These are phyloP conservation scores for Lasius platythorax DNA, from an alignment of 2,888 invertebrate genomes.

Conservation along the genomic window DNA sequence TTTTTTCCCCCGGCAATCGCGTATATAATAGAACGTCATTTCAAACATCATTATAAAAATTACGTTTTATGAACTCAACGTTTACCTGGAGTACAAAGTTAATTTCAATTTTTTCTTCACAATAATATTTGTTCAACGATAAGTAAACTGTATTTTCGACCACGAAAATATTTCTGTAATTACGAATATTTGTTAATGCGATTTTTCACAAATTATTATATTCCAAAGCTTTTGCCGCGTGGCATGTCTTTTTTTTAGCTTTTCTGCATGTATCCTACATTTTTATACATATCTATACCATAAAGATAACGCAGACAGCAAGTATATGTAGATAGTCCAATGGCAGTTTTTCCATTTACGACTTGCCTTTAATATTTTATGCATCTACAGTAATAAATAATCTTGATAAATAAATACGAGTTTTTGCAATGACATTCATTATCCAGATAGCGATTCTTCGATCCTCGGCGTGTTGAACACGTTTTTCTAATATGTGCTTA, in stretches of 20 bases:
- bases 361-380: conserved; percentile 22
- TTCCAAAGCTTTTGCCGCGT: not conserved
- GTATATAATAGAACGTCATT: no score
- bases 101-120: not conserved
- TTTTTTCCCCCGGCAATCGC: not conserved
- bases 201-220: not conserved
- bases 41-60: not conserved
- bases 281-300: not conserved
- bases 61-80: not conserved
- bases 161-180: not conserved
- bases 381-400: conserved; percentile 19
- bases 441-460: not conserved
- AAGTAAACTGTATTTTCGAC: not conserved
- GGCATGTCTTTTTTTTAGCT: not conserved
- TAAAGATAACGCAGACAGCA: not conserved
- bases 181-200: not conserved
- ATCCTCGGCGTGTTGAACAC: not conserved
- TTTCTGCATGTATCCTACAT: not conserved
- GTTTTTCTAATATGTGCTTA: not conserved
- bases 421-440: conserved; percentile 8
- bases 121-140: not conserved
- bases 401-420: conserved; percentile 17
- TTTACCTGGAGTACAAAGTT: not conserved
- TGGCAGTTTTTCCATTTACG: conserved; percentile 1
- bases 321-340: not conserved